These are phyloP conservation scores for Rhynchonycteris naso DNA, from an alignment of 2,797 vertebrate species.

Conservation along the genomic window DNA sequence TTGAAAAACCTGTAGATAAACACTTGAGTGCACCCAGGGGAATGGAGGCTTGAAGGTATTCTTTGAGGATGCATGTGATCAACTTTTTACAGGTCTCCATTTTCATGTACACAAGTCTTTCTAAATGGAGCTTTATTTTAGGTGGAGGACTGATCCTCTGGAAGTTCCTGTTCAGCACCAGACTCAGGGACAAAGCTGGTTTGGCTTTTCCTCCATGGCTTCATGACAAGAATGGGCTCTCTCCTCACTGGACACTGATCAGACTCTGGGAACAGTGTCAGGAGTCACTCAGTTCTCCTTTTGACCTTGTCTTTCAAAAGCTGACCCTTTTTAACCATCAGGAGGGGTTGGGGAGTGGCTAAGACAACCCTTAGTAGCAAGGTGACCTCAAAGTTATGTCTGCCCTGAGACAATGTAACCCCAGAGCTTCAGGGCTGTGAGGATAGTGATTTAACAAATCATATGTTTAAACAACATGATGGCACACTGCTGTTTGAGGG, in stretches of 20 bases:
- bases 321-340: conserved; percentile 30
- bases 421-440: neutral
- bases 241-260: neutral
- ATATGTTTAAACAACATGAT: conserved; percentile 10
- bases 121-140: neutral
- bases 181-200: too few species aligned
- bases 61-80: neutral
- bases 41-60: neutral
- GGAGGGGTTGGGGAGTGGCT: conserved; percentile 5
- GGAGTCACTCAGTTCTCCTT: neutral
- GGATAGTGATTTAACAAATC: conserved; percentile 62
- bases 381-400: neutral
- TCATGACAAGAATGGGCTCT: neutral
- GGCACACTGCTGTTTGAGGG: conserved; percentile 59
- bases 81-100: neutral
- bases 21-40: neutral
- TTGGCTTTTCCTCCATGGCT: neutral
- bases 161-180: neutral
- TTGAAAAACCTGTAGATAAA: conserved; percentile 52
- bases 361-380: neutral
- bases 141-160: neutral
- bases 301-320: conserved; percentile 69
- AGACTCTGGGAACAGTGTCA: neutral
- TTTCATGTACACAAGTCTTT: neutral
- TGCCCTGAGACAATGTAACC: neutral